A percentile compares a stretch with the other conserved stretches of the same genome.
Conservation (phyloP, 2,888 invertebrate species). For the Cotesia congregata region DNA sequence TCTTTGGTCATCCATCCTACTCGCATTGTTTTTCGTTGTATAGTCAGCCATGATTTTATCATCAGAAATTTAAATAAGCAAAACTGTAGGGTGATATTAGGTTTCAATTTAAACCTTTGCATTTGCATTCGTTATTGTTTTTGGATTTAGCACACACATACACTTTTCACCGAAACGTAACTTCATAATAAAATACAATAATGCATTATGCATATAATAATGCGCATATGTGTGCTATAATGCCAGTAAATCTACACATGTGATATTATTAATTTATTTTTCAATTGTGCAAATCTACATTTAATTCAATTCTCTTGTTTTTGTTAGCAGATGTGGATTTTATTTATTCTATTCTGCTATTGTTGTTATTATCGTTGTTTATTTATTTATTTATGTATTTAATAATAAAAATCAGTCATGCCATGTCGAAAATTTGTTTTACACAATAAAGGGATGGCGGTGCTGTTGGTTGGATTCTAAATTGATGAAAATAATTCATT, state of each 20-base stretch:
- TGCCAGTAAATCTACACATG: not conserved
- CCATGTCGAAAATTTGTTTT: not conserved
- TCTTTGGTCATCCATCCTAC: not conserved
- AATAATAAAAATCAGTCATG: conserved; percentile 30
- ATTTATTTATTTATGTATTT: too few relatives aligned
- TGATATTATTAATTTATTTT: conserved; percentile 15
- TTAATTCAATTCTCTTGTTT: conserved; percentile 15
- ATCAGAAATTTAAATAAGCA: not conserved
- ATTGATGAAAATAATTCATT: conserved; percentile 39
- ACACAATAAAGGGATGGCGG: not conserved
- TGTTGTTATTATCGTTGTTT: too few relatives aligned
- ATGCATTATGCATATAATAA: too few relatives aligned
- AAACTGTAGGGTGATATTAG: not conserved
- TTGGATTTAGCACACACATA: too few relatives aligned
- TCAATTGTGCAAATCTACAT: not conserved
- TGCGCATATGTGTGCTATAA: too few relatives aligned
- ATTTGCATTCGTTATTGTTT: not conserved
- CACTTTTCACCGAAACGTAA: too few relatives aligned
- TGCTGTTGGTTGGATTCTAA: conserved; percentile 23
- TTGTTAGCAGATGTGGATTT: not conserved
- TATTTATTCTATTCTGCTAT: too few relatives aligned
- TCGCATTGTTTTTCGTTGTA: not conserved
- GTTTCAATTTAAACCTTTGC: not conserved
- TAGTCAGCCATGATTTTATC: not conserved
- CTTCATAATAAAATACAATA: too few relatives aligned